Base-by-base conservation (phyloP, 2,888 invertebrate species). In the Chymomyza procnemis region DNA sequence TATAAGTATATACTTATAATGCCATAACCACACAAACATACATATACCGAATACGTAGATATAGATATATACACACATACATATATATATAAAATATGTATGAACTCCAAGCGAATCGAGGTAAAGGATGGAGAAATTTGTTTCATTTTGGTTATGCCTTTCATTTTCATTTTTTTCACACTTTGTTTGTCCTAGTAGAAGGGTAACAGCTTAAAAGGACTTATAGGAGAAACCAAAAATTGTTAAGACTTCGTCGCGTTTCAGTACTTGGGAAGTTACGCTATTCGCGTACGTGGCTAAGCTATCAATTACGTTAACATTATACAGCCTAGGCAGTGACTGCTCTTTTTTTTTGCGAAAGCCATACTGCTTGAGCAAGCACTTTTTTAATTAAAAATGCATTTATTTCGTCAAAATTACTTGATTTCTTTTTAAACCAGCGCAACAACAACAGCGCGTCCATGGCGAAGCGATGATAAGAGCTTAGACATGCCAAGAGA, bases 81-180 rank as follows among this genome's bases (percentile, higher is more conserved):
- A 34, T 34, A 30, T 30, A 30, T 22, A 41, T 41, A 61, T 58
- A 34, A 63, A 46, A 34, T 19, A 48, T 12, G 12, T 19, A 48
- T 12, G 12, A 41, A 41, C 12, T 2, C 9, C 9, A 41, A 14
- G 41, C 6, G 48, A 14, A 16, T 34, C 12, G 9, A 12, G 34
- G 12, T 26, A n/a, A 3, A 30, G 34, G 34, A 41, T 41, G 34
- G 12, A 41, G 12, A 41, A 41, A 41, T 8, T 4, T 41, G 69
- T 69, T 62, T 57, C 66, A 70, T 75, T 74, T 58, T 66, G 73
- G 73, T 65, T 71, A 64, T 69, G 74, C 64, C 74, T 67, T 77
- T 80, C 77, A 82, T 80, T 80, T 78, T 82, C 78, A 78, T 80
- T 82, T 79, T 80, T 80, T 80, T 81, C 81, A 83, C 83, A 83